Conservation (phyloP, 2,888 invertebrate genomes). For the Cyclophora punctaria region DNA sequence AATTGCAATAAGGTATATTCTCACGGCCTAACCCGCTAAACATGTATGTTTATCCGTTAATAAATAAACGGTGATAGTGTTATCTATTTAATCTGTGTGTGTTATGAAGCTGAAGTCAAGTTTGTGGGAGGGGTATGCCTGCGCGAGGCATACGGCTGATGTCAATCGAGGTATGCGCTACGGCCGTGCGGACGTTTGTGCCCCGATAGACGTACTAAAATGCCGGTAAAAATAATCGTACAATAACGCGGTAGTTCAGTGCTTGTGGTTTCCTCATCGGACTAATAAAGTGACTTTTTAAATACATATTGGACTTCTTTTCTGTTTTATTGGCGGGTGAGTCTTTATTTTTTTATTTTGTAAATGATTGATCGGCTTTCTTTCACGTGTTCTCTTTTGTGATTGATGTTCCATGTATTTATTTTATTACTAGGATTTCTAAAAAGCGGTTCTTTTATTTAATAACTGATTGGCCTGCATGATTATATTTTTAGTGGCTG, state of each 20-base stretch:
- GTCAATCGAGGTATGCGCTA: slow-evolving; percentile 56
- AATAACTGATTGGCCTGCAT: neutral
- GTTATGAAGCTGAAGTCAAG: slow-evolving; percentile 8
- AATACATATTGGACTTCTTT: slow-evolving; percentile 11
- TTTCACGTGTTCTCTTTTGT: neutral
- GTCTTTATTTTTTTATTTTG: slow-evolving; percentile 13
- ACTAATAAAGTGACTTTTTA: slow-evolving; percentile 20
- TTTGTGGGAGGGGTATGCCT: slow-evolving; percentile 9
- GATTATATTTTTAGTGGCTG: neutral
- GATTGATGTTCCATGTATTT: neutral
- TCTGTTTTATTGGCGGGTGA: slow-evolving; percentile 36
- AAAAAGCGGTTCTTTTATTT: neutral
- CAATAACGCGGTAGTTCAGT: slow-evolving; percentile 25
- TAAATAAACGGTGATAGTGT: slow-evolving; percentile 42
- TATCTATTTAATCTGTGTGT: slow-evolving; percentile 15
- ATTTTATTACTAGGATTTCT: neutral
- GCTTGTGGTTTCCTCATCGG: slow-evolving; percentile 27
- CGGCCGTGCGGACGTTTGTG: slow-evolving; percentile 42
- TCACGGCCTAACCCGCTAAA: neutral
- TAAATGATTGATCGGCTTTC: slow-evolving; percentile 1
- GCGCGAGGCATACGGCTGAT: slow-evolving; percentile 56
- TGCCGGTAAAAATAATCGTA: slow-evolving; percentile 43
- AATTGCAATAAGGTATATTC: neutral
- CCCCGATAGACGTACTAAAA: slow-evolving; percentile 25
- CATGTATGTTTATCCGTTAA: slow-evolving; percentile 34